Conservation (phyloP, 2,113 vertebrate species). For the Plecturocebus donacophilus region DNA sequence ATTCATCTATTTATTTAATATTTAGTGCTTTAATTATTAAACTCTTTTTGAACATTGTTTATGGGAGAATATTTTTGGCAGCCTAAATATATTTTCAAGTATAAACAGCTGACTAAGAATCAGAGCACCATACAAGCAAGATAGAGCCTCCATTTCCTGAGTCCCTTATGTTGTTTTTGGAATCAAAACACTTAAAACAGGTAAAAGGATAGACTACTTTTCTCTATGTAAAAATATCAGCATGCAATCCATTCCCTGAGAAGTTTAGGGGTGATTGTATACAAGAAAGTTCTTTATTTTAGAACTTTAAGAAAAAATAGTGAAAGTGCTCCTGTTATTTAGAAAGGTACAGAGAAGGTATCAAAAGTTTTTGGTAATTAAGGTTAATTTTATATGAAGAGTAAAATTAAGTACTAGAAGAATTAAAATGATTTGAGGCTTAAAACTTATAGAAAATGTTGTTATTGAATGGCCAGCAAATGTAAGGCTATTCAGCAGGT, state of each 20-base stretch:
- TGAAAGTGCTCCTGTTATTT: neutral
- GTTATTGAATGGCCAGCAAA: neutral
- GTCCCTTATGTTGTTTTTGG: neutral
- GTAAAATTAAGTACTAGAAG: neutral
- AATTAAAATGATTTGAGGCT: neutral
- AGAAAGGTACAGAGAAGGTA: neutral
- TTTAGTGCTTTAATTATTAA: conserved; percentile 77
- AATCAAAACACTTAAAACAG: conserved; percentile 43
- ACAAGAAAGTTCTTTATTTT: neutral
- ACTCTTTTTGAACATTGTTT: conserved; percentile 69
- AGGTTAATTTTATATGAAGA: neutral
- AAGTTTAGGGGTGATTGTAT: conserved; percentile 16
- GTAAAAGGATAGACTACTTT: neutral
- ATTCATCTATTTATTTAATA: conserved; percentile 74
- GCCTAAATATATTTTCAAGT: conserved; percentile 56
- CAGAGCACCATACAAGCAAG: neutral
- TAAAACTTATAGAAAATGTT: conserved; percentile 17
- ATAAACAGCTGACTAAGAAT: conserved; percentile 46
- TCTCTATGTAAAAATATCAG: conserved; percentile 10
- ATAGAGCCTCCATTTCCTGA: neutral
- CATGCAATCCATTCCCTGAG: neutral
- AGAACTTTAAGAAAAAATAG: neutral
- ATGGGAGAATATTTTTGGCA: conserved; percentile 61
- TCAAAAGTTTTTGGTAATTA: neutral
- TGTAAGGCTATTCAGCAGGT: neutral